A percentile compares a stretch with the other conserved stretches of the same genome.
Conservation (phyloP, 2,888 invertebrate genomes). For the Eubasilissa splendida region DNA sequence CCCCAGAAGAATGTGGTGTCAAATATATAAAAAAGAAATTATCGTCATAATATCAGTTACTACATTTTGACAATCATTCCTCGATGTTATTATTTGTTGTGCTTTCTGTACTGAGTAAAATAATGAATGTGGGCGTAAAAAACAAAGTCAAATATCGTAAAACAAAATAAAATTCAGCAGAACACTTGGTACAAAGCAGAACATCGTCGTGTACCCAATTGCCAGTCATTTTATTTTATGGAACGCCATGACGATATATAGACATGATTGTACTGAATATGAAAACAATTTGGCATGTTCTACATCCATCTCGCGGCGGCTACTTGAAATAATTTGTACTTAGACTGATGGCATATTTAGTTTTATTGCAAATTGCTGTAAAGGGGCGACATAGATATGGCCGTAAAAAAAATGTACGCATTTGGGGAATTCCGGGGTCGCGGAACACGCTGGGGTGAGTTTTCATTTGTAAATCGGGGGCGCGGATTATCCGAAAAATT, state of each 20-base stretch:
- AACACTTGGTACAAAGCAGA: neutral
- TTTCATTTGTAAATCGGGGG: neutral
- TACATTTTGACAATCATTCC: too few relatives aligned
- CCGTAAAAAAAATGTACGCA: slow-evolving; percentile 14
- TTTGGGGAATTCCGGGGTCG: neutral
- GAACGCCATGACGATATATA: slow-evolving; percentile 9
- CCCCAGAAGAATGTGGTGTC: too few relatives aligned
- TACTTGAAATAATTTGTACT: slow-evolving; percentile 21
- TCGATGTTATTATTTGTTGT: too few relatives aligned
- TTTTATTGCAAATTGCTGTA: slow-evolving; percentile 32
- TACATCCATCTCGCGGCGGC: slow-evolving; percentile 16
- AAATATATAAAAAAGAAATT: too few relatives aligned
- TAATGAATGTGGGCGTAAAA: too few relatives aligned
- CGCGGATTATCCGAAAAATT: neutral
- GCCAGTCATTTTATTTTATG: slow-evolving; percentile 7
- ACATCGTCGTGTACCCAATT: neutral
- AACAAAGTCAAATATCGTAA: too few relatives aligned
- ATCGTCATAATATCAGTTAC: too few relatives aligned
- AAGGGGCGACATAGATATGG: slow-evolving; percentile 8
- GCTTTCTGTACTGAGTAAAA: too few relatives aligned
- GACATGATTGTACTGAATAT: neutral
- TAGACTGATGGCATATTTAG: slow-evolving; percentile 28
- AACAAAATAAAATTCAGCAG: too few relatives aligned
- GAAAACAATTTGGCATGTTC: slow-evolving; percentile 27
- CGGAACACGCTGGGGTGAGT: neutral